Base-by-base conservation (phyloP, 1,140 invertebrate genomes). In the Drosophila saltans region DNA sequence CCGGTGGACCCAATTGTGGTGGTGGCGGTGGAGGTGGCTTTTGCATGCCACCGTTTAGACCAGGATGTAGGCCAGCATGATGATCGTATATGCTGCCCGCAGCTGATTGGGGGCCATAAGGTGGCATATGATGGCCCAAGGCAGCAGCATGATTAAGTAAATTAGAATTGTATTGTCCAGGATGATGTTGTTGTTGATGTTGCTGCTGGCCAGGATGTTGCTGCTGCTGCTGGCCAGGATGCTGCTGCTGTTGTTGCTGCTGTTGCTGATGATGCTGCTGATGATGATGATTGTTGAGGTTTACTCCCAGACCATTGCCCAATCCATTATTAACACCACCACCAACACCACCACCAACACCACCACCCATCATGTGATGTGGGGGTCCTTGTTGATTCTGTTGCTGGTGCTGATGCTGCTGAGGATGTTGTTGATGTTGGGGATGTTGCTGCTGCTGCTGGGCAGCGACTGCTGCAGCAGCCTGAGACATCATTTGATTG, bases 401-500 rank as follows among this genome's bases (percentile, higher is more conserved):
- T 55, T 73, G 82, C 52, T 90, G 86, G n/a, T 89, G 81, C n/a
- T 89, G 80, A 8, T 76, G 84, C 21, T 77, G 79, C 24, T 74
- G 86, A 24, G 78, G 82, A 6, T 84, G 78, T 16, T 84, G 83
- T 6, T 78, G 82, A 0, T 74, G 80, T 26, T 81, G 81, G 9
- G 80, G 81, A 7, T 78, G 82, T 8, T 81, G 86, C 7, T 91
- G 88, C 21, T 89, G 88, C 16, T 88, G 83, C 30, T 88, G 90
- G 9, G 85, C 86, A 30, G 85, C 90, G 5, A 66, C 90, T 7
- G 69, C 90, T 24, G 86, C 90, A 6, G 90, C 90, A 33, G 85
- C 90, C 72, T 91, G 91, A 41, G 86, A 91, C 90, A 91, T 91
- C 85, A 91, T 91, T 40, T 91, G 90, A 82, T 91, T 91, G 69